A percentile compares a stretch with the other conserved stretches of the same genome.
phyloP scores from a whole-genome alignment of 2,797 vertebrate genomes.

The Ambastaia sidthimunki region DNA sequence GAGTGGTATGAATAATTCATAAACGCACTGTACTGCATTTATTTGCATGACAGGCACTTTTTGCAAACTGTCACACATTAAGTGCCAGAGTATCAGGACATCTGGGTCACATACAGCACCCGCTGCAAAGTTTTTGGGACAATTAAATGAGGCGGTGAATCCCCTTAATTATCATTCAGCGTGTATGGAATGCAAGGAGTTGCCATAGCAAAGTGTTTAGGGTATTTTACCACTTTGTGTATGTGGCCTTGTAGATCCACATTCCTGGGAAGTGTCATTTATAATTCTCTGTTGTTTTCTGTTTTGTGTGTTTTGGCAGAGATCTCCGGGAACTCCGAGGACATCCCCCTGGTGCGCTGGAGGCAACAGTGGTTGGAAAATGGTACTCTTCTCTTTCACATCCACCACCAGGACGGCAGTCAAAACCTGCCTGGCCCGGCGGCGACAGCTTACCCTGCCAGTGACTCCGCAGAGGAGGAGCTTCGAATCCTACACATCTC shows the following conservation, averaged over 20 bases:
- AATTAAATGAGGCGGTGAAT: too few relatives aligned
- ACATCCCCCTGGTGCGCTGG: conserved; percentile 97
- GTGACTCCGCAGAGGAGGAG: conserved; percentile 90
- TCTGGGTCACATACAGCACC: neutral
- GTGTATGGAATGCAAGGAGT: too few relatives aligned
- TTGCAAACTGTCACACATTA: neutral
- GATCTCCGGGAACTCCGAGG: conserved; percentile 96
- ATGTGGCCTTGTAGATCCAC: neutral
- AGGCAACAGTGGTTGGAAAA: conserved; percentile 99
- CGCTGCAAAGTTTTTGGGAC: neutral
- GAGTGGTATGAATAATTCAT: conserved; percentile 34
- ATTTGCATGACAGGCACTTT: conserved; percentile 3
- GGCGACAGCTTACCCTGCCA: conserved; percentile 88
- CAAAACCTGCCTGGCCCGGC: conserved; percentile 85
- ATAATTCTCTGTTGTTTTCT: neutral
- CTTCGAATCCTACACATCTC: conserved; percentile 98
- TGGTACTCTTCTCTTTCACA: conserved; percentile 95
- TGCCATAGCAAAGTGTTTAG: too few relatives aligned
- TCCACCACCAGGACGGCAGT: conserved; percentile 95
- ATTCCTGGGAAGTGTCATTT: neutral
- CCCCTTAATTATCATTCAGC: too few relatives aligned
- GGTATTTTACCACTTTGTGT: too few relatives aligned
- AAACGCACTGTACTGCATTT: neutral
- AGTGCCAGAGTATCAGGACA: neutral
- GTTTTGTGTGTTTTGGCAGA: conserved; percentile 76